Percentiles rank a stretch among this genome's conserved stretches.
Conservation (phyloP, 2,888 invertebrate genomes). For the Branchellion lobata region DNA sequence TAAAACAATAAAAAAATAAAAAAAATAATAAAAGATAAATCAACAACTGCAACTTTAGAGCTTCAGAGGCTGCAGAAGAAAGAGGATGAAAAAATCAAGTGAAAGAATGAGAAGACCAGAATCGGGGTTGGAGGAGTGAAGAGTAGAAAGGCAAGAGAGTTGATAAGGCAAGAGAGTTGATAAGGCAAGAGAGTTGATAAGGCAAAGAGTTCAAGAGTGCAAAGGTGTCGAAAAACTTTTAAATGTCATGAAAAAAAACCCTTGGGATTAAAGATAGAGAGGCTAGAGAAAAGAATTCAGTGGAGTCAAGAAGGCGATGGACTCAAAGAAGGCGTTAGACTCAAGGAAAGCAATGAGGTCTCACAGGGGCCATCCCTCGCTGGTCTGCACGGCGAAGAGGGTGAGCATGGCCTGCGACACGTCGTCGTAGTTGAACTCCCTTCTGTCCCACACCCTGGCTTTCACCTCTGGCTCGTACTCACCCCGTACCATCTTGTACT, state of each 20-base stretch:
- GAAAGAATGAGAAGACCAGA: background rate
- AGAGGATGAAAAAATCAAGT: background rate
- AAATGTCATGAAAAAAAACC: too few relatives aligned
- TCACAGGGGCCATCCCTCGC: constrained; percentile 98
- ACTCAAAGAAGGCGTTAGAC: background rate
- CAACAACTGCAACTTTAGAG: too few relatives aligned
- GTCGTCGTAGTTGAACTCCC: constrained; percentile 97
- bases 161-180: too few relatives aligned
- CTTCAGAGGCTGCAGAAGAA: too few relatives aligned
- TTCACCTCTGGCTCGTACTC: constrained; percentile 38
- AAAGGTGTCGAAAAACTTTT: too few relatives aligned
- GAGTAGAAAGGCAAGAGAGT: too few relatives aligned
- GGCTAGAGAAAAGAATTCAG: background rate
- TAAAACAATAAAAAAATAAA: too few relatives aligned
- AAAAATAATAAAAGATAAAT: too few relatives aligned
- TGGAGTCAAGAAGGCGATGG: background rate
- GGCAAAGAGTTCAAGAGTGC: too few relatives aligned
- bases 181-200: too few relatives aligned
- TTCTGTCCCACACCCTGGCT: constrained; percentile 79
- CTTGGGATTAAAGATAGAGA: too few relatives aligned
- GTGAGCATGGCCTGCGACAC: constrained; percentile 97
- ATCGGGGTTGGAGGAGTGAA: background rate
- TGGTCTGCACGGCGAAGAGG: constrained; percentile 97
- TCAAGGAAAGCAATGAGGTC: constrained; percentile 57
- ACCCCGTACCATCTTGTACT: constrained; percentile 39